Percentiles rank a stretch among this genome's conserved stretches.
phyloP scores from a whole-genome alignment of 2,888 invertebrate species.

The Eubasilissa splendida region DNA sequence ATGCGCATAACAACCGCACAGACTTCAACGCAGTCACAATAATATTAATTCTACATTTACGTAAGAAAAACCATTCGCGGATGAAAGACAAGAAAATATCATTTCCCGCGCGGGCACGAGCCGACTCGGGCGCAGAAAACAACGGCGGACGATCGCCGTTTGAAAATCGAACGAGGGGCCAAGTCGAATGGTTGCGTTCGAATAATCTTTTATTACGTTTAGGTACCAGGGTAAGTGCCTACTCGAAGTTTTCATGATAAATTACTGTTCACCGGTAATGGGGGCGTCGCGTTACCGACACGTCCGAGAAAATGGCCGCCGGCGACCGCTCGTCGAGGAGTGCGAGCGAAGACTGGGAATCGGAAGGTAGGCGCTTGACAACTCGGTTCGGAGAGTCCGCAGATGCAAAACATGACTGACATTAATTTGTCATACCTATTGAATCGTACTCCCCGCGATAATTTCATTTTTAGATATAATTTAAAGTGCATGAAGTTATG shows the following conservation, averaged over 20 bases:
- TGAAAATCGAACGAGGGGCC: background rate
- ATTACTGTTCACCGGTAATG: too few relatives aligned
- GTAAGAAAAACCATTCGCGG: conserved; percentile 1
- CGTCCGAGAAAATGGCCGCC: background rate
- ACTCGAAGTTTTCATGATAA: too few relatives aligned
- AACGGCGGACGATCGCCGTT: too few relatives aligned
- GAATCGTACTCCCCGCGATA: too few relatives aligned
- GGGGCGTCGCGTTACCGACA: background rate
- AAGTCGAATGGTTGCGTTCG: conserved; percentile 1
- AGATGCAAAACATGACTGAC: background rate
- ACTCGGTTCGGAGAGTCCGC: background rate
- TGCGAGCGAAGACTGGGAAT: conserved; percentile 4
- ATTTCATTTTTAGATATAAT: too few relatives aligned
- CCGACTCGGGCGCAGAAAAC: background rate
- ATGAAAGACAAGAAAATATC: background rate
- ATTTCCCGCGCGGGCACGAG: background rate
- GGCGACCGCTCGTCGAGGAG: background rate
- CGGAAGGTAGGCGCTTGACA: background rate
- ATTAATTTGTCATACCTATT: too few relatives aligned
- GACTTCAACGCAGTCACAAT: too few relatives aligned
- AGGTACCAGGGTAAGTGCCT: too few relatives aligned
- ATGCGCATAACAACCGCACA: background rate
- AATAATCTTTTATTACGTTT: background rate
- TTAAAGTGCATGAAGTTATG: too few relatives aligned
- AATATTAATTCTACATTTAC: background rate